Base-by-base conservation (phyloP, 1,140 invertebrate genomes). In the Babylonia areolata region DNA sequence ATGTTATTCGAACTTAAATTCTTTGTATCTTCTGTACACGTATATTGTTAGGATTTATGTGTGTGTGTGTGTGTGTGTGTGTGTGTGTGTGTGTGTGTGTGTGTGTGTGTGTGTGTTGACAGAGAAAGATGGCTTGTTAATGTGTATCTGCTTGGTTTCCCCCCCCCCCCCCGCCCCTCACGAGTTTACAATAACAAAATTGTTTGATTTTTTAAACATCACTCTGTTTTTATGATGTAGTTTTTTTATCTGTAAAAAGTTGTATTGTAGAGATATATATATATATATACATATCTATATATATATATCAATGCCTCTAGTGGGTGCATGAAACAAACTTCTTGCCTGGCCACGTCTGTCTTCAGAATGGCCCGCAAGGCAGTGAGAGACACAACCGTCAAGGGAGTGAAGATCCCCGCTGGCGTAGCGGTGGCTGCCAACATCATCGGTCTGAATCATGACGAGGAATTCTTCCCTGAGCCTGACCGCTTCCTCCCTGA, bases 381-480 rank as follows among this genome's bases (percentile, higher is more conserved):
- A 15, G 73, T 80, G 42, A 46, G 15, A 15, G 42, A 46, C 5
- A 46, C 42, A 15, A 88, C 84, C 1, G 28, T 88, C 33, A 80
- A 86, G 31, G 87, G 85, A 0, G 71, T 86, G 2, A 54, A 40
- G n/a, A 71, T 88, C 33, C 85, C 85, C 17, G 75, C 81, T 3
- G 40, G 69, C 42, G 80, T 64, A 39, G 64, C 40, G 11, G 33
- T 88, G 1, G 20, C 6, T 6, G 83, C 84, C 23, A 73, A 51
- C 1, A 46, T 86, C 23, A 81, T 71, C 64, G 40, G n/a, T 17
- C 20, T 88, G 3, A 71, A 51, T 11, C 69, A 77, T 35, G 85
- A 88, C 46, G 84, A 85, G 31, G 84, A 88, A 23, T 54, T 82
- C 42, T 88, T 69, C 33, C 23, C 58, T 2, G 75, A 88, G 33